Evolutionary conservation across 2,888 invertebrate genomes (phyloP), one percentile per base, ranked within the genome.

Genomic region (Drosophila prolongata): DNA sequence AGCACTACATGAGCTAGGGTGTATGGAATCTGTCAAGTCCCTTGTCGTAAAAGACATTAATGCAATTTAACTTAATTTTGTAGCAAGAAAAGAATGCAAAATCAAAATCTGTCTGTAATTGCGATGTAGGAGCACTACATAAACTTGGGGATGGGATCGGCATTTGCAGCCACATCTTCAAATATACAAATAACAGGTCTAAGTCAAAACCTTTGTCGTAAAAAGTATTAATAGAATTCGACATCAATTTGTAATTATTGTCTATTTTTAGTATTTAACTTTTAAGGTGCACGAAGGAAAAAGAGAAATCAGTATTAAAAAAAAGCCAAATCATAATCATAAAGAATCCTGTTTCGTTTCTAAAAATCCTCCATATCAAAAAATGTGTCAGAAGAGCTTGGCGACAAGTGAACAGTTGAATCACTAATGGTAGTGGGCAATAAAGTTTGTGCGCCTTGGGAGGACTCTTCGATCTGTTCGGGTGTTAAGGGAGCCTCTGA

Each of bases 361-460:
- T 34, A 47, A 24, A 40, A 42, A 8, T n/a, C 35, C 1, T 35
- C n/a, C 11, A 34, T 16, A 13, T 47, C 40, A 27, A 47, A 49
- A 16, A 66, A 66, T 13, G 47, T 1, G 37, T 55, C 77, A 55
- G 53, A 53, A 43, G 62, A 73, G 47, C 68, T 52, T 57, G 59
- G 24, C 10, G 40, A 27, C 3, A 8, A 6, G 6, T 6, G 14
- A 16, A 19, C 1, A 30, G 10, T 6, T 0, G 9, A 9, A 6
- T 46, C 44, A 11, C 3, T 10, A 6, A 8, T 5, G 3, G 27
- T 11, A 4, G 19, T 6, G 8, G n/a, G 6, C 10, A 14, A 9
- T 9, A 9, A 1, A 9, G 11, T 11, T n/a, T n/a, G 6, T 2
- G 43, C n/a, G 10, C 1, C 6, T 4, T n/a, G 38, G 27, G 5